A percentile compares a stretch with the other conserved stretches of the same genome.
Conservation (phyloP, 2,797 vertebrate species). For the Myotis vivesi region DNA sequence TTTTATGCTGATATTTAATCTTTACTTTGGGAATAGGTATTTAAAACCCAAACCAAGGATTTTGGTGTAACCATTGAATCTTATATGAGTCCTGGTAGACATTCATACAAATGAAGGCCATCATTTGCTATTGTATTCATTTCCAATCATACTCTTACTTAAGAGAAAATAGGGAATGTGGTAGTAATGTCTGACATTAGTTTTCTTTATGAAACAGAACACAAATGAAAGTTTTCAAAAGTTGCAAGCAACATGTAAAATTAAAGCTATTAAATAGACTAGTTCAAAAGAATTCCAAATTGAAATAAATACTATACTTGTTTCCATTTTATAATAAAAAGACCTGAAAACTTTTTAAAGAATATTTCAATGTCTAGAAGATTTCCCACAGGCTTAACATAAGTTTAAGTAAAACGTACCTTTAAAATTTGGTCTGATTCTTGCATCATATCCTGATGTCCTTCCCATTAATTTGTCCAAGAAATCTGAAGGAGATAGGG, state of each 20-base stretch:
- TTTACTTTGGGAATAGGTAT: constrained; percentile 7
- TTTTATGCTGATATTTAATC: constrained; percentile 20
- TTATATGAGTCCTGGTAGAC: neutral
- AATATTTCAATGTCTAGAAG: constrained; percentile 2
- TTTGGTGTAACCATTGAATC: neutral
- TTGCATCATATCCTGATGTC: constrained; percentile 97
- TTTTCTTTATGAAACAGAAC: constrained; percentile 36
- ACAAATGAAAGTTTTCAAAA: constrained; percentile 45
- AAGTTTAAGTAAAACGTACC: constrained; percentile 86
- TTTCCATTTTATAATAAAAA: constrained; percentile 36
- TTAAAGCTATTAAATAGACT: constrained; percentile 11
- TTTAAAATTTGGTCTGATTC: constrained; percentile 99
- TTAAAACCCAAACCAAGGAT: constrained; percentile 24
- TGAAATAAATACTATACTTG: neutral
- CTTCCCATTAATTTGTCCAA: constrained; percentile 99
- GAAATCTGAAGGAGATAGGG: constrained; percentile 98
- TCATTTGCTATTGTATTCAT: constrained; percentile 37
- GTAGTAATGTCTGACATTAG: neutral
- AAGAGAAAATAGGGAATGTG: neutral
- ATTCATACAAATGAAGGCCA: constrained; percentile 8
- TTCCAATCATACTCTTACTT: constrained; percentile 13
- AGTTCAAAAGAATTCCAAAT: neutral
- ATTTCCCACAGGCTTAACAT: constrained; percentile 32
- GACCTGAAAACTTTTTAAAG: neutral
- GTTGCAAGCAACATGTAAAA: neutral